phyloP scores from a whole-genome alignment of 2,797 vertebrate genomes.

The Protonibea diacanthus region DNA sequence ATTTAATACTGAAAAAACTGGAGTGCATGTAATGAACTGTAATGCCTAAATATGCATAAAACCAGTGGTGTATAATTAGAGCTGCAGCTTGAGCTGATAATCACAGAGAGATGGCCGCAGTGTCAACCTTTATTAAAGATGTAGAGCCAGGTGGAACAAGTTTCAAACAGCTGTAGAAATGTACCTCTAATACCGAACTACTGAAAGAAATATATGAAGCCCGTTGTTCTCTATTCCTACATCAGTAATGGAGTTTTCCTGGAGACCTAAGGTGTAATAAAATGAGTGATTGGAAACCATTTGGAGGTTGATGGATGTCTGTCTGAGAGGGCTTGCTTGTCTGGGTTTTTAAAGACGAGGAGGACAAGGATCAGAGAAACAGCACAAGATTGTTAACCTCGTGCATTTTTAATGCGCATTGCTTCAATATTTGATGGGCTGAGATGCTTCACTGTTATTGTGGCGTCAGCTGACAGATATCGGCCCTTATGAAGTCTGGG shows the following conservation, averaged over 20 bases:
- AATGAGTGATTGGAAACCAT: conserved; percentile 3
- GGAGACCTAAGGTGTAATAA: not conserved
- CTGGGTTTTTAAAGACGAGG: conserved; percentile 43
- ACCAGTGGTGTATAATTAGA: conserved; percentile 54
- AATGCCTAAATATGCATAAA: conserved; percentile 49
- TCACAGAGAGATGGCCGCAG: conserved; percentile 25
- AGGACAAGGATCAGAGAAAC: conserved; percentile 55
- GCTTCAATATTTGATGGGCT: conserved; percentile 77
- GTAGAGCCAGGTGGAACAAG: conserved; percentile 1
- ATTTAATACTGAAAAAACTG: conserved; percentile 17
- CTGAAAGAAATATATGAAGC: not conserved
- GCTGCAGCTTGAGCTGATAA: conserved; percentile 38
- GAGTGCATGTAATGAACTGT: conserved; percentile 47
- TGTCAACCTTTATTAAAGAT: conserved; percentile 22
- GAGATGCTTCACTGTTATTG: conserved; percentile 49
- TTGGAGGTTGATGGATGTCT: not conserved
- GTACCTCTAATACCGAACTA: not conserved
- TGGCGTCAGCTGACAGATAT: conserved; percentile 49
- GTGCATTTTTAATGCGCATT: conserved; percentile 70
- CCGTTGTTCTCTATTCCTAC: conserved; percentile 11
- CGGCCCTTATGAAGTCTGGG: conserved; percentile 13
- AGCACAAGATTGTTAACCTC: conserved; percentile 67
- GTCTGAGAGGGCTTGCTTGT: not conserved
- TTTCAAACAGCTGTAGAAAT: conserved; percentile 17
- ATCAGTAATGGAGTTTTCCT: not conserved